phyloP scores from a whole-genome alignment of 2,113 vertebrate genomes.

The Urocynchramus pylzowi region DNA sequence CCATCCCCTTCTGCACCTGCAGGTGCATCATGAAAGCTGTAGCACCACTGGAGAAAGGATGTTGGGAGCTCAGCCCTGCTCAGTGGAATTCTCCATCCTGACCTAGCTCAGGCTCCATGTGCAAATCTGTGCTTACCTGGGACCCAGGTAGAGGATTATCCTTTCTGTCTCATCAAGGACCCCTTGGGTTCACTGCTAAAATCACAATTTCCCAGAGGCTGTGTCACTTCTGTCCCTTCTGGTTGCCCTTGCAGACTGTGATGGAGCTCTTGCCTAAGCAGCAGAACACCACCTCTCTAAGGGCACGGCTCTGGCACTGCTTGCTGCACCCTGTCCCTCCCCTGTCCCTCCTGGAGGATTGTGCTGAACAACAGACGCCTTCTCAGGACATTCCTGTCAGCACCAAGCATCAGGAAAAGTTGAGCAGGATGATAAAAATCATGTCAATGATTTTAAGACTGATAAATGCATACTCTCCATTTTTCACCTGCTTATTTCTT shows the following conservation, averaged over 20 bases:
- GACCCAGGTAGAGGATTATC: not conserved
- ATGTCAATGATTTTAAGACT: not conserved
- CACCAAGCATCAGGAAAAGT: not conserved
- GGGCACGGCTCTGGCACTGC: not conserved
- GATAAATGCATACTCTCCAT: not conserved
- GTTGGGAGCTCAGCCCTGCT: not conserved
- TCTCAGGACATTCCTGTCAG: not conserved
- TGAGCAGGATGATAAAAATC: not conserved
- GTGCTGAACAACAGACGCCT: accelerated
- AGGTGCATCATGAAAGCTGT: not conserved
- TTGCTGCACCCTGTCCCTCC: not conserved
- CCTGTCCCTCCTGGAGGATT: not conserved
- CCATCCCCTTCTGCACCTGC: not conserved
- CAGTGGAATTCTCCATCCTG: not conserved
- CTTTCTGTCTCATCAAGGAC: not conserved
- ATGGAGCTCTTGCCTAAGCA: not conserved
- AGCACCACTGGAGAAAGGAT: not conserved
- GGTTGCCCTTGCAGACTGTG: not conserved
- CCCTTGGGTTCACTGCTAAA: not conserved
- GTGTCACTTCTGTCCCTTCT: not conserved
- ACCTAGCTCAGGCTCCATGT: not conserved
- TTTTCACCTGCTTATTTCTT: not conserved
- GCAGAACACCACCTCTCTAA: not conserved
- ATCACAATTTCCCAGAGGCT: not conserved
- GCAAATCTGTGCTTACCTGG: not conserved